A percentile compares a stretch with the other conserved stretches of the same genome.
phyloP scores from a whole-genome alignment of 2,113 vertebrate genomes.

The Peromyscus maniculatus region DNA sequence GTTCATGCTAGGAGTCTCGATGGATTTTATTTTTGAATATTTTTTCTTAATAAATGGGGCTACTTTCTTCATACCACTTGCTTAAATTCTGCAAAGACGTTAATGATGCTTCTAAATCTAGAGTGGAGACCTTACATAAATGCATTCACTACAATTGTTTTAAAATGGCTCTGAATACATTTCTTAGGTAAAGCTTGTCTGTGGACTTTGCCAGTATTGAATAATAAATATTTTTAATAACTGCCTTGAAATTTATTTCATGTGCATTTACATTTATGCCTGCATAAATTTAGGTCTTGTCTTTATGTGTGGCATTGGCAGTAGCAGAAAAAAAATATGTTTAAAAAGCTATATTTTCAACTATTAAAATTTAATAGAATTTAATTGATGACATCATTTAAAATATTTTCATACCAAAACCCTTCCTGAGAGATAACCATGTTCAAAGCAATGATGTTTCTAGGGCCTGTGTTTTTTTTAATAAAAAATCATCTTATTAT shows the following conservation, averaged over 20 bases:
- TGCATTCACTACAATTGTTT: constrained; percentile 9
- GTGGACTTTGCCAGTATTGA: not conserved
- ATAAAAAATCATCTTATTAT: not conserved
- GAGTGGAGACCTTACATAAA: constrained; percentile 14
- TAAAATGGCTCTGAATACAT: not conserved
- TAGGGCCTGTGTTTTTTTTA: not conserved
- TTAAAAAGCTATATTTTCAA: not conserved
- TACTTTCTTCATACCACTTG: not conserved
- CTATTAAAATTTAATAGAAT: constrained; percentile 10
- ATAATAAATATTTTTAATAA: constrained; percentile 48
- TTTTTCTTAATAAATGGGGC: not conserved
- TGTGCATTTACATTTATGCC: not conserved
- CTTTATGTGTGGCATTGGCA: not conserved
- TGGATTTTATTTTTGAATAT: constrained; percentile 36
- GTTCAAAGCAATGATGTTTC: not conserved
- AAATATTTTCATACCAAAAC: constrained; percentile 8
- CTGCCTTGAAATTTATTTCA: constrained; percentile 28
- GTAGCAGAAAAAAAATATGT: not conserved
- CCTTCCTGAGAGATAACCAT: not conserved
- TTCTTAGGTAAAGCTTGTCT: not conserved
- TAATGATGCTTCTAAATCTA: constrained; percentile 60
- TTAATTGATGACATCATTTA: not conserved
- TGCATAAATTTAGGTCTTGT: not conserved
- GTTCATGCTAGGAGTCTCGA: not conserved
- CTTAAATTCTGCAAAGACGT: constrained; percentile 23